Conservation (phyloP, 2,797 vertebrate genomes). For the Dipus sagitta region DNA sequence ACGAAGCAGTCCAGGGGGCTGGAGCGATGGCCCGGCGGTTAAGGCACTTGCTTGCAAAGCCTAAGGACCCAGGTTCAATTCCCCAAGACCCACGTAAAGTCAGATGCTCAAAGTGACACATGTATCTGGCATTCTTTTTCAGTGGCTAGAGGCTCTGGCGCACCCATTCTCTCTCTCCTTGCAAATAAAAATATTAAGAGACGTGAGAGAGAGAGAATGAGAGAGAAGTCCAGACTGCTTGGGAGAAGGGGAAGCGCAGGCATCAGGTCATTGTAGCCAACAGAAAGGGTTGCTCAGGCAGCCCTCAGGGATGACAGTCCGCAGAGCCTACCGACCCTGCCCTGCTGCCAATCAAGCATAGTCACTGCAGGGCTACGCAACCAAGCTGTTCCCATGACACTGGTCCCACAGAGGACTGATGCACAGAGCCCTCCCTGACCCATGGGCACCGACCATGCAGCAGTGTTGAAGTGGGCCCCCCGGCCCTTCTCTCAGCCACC, state of each 20-base stretch:
- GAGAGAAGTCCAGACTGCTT: no score
- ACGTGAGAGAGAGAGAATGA: no score
- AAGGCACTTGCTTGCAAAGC: no score
- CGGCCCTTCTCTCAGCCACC: not conserved
- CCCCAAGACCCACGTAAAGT: no score
- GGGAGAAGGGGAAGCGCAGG: not conserved
- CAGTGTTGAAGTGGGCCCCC: no score
- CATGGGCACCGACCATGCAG: fast-evolving
- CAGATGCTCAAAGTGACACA: no score
- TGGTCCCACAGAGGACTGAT: not conserved
- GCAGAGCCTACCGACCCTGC: not conserved
- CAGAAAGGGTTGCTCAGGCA: not conserved
- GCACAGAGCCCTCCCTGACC: not conserved
- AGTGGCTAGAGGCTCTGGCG: no score
- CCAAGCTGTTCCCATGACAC: not conserved
- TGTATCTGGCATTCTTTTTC: no score
- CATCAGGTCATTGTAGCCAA: not conserved
- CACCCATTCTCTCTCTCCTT: no score
- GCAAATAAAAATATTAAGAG: no score
- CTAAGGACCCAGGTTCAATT: no score
- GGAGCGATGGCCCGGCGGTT: no score
- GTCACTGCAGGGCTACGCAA: not conserved
- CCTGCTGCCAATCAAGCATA: not conserved
- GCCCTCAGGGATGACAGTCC: not conserved
- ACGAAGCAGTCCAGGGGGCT: not conserved